Evolutionary conservation across 2,888 invertebrate genomes (phyloP).

Genomic region (Drosophila ezoana): DNA sequence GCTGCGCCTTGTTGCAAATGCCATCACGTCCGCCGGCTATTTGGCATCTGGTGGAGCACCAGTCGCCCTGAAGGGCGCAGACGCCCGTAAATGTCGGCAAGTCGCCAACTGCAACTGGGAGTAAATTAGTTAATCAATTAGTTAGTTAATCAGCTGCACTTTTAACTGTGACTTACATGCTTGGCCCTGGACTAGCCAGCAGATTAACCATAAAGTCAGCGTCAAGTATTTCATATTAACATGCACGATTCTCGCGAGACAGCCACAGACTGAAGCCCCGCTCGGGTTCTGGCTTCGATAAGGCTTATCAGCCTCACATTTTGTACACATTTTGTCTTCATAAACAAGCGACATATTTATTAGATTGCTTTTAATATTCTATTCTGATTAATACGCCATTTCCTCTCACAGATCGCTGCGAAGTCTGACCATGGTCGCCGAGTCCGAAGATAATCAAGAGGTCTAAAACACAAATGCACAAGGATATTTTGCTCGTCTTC

Average conservation of each 20-base stretch:
- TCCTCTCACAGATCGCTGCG: constrained; percentile 82
- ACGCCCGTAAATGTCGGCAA: constrained; percentile 58
- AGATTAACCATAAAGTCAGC: constrained; percentile 46
- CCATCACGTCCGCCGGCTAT: constrained; percentile 78
- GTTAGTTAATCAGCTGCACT: background rate
- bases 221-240: constrained; percentile 55
- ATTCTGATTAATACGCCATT: constrained; percentile 19
- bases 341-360: constrained; percentile 13
- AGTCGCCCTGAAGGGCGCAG: constrained; percentile 71
- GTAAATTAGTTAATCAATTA: constrained; percentile 34
- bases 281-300: constrained; percentile 26
- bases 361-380: constrained; percentile 19
- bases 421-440: constrained; percentile 83
- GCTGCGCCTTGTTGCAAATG: constrained; percentile 68
- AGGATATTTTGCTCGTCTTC: constrained; percentile 61
- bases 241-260: constrained; percentile 25
- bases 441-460: constrained; percentile 74
- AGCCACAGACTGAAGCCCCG: constrained; percentile 37
- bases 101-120: constrained; percentile 24
- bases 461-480: constrained; percentile 60
- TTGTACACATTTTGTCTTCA: constrained; percentile 24
- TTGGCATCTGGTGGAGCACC: constrained; percentile 69
- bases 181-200: constrained; percentile 37
- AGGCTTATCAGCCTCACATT: constrained; percentile 37
- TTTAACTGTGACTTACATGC: constrained; percentile 39